phyloP scores from a whole-genome alignment of 2,888 invertebrate species.

The Brassicogethes aeneus region DNA sequence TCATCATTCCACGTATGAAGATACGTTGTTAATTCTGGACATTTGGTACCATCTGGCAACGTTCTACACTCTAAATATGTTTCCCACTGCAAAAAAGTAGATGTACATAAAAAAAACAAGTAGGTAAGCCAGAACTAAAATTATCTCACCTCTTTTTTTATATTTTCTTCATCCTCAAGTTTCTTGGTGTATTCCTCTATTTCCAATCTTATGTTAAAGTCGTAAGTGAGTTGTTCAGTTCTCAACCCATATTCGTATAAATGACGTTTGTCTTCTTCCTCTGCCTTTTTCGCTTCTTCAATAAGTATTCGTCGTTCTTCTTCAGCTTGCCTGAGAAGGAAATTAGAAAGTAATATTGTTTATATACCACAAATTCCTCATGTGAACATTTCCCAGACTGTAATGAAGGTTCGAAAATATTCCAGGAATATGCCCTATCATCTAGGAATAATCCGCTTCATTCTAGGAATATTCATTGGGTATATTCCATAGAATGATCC shows the following conservation, averaged over 20 bases:
- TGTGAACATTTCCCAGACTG: no score
- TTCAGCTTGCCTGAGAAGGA: conserved; percentile 20
- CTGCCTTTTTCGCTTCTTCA: conserved; percentile 27
- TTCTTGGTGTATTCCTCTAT: conserved; percentile 13
- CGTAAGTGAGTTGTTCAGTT: not conserved
- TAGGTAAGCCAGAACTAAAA: not conserved
- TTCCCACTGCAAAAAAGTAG: conserved; percentile 41
- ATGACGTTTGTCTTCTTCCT: conserved; percentile 33
- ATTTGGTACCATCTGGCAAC: conserved; percentile 43
- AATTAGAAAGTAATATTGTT: no score
- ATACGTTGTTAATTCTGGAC: conserved; percentile 46
- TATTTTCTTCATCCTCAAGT: conserved; percentile 15
- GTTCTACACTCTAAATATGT: conserved; percentile 47
- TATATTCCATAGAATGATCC: no score
- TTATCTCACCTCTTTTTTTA: conserved; percentile 16
- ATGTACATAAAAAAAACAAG: not conserved
- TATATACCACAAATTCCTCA: no score
- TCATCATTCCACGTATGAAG: conserved; percentile 45
- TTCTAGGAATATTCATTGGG: no score
- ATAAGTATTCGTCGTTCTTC: conserved; percentile 21
- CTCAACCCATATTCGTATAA: not conserved
- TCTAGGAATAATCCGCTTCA: no score
- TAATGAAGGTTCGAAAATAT: no score
- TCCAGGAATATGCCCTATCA: no score
- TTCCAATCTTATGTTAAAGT: conserved; percentile 5